Evolutionary conservation across 2,888 invertebrate genomes (phyloP), one percentile per base, ranked within the genome.

Genomic region (Cenopis cana): DNA sequence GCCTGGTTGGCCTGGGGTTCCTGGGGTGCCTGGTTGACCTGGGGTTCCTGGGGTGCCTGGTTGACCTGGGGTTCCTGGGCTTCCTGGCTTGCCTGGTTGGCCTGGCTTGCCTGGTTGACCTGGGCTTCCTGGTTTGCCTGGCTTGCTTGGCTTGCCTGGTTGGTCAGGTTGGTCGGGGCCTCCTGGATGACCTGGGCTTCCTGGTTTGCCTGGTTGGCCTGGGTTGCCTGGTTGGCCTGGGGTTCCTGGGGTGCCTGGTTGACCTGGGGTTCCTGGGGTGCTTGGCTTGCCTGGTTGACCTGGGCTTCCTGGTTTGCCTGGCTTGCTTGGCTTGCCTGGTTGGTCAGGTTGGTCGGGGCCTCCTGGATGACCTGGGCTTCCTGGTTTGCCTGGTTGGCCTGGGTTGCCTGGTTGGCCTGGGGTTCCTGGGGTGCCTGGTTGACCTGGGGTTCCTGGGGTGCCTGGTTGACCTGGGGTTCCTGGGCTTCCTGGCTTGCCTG

Each of bases 41-140:
- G 68, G 59, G 6, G 46, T 20, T 11, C 61, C 70, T 54, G 74
- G 73, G 0, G 41, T 29, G 2, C 59, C 68, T 52, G 71, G 70
- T 4, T 46, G n/a, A n/a, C n/a, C n/a, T n/a, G n/a, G n/a, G n/a
- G n/a, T 2, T 0, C 55, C 56, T 54, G 69, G 69, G 11, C 56
- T 33, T 11, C 49, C 62, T 59, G 68, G 52, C 6, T 57, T 41
- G 9, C 62, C 55, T 52, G 68, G 24, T 24, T 24, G 24, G 24
- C 24, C 4, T 24, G 17, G 52, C 5, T 14, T 0, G 4, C 41
- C 50, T n/a, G n/a, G n/a, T n/a, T n/a, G n/a, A n/a, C n/a, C n/a
- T 59, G 36, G 17, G 1, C 9, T 18, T 38, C 18, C 62, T 60
- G 69, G 60, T 1, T n/a, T 20, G 3, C 68, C 62, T 69, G 72